phyloP scores from a whole-genome alignment of 1,140 invertebrate genomes.

The Andricus grossulariae region DNA sequence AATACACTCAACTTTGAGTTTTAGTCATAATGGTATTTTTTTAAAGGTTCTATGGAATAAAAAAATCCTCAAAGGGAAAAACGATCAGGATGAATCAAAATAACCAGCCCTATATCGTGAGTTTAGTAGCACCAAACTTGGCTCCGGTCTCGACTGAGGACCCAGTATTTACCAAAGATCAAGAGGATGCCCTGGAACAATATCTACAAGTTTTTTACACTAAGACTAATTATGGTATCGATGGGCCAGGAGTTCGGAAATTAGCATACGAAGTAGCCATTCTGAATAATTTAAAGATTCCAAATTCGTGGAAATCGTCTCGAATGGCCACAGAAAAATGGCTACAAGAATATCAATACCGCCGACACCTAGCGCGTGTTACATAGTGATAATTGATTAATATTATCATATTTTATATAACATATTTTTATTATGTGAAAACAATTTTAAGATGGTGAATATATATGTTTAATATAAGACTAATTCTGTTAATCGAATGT shows the following conservation, averaged over 20 bases:
- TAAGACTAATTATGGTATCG: neutral
- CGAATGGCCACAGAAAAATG: neutral
- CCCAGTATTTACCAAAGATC: neutral
- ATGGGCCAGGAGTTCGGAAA: neutral
- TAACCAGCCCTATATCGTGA: neutral
- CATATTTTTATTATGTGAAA: too few species aligned
- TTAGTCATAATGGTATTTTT: too few species aligned
- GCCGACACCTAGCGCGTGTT: neutral
- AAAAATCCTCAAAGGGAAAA: too few species aligned
- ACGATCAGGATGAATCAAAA: neutral
- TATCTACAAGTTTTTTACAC: neutral
- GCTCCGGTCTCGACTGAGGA: neutral
- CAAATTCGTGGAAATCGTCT: neutral
- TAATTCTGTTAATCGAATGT: too few species aligned
- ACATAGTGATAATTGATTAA: too few species aligned
- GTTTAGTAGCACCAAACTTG: neutral
- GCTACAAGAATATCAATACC: neutral
- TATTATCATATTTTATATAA: too few species aligned
- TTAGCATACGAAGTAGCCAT: neutral
- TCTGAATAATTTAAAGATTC: slow-evolving; percentile 19
- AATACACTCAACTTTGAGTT: too few species aligned
- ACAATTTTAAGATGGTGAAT: too few species aligned
- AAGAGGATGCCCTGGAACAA: neutral
- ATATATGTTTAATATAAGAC: too few species aligned
- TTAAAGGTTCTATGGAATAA: too few species aligned